A percentile compares a stretch with the other conserved stretches of the same genome.
phyloP scores from a whole-genome alignment of 2,888 invertebrate genomes.

The Merodon equestris region DNA sequence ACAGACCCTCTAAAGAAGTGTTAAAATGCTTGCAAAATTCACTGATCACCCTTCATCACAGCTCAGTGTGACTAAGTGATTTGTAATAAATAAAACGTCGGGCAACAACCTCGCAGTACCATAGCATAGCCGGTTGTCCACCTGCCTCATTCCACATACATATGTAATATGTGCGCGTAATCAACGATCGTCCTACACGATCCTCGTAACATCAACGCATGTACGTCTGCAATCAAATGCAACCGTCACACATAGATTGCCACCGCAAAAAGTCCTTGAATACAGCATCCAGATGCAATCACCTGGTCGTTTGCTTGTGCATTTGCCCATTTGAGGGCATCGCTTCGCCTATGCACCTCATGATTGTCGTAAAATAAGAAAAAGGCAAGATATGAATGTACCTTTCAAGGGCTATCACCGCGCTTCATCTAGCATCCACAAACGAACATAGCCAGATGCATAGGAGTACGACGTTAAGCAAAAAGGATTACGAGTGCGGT shows the following conservation, averaged over 20 bases:
- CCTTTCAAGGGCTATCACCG: background rate
- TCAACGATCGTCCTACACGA: too few relatives aligned
- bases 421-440: background rate
- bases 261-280: conserved; percentile 1
- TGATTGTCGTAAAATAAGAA: background rate
- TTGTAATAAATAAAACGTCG: too few relatives aligned
- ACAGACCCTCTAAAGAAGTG: too few relatives aligned
- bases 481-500: conserved; percentile 1
- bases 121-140: too few relatives aligned
- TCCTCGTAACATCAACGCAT: background rate
- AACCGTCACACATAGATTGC: too few relatives aligned
- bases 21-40: too few relatives aligned
- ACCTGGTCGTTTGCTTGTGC: background rate
- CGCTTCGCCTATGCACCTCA: background rate
- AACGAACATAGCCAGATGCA: background rate
- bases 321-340: conserved; percentile 6
- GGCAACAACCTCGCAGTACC: too few relatives aligned
- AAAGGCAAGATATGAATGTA: background rate
- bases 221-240: too few relatives aligned
- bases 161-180: too few relatives aligned
- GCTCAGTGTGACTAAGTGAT: too few relatives aligned
- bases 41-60: too few relatives aligned
- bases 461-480: background rate
- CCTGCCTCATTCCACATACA: too few relatives aligned
- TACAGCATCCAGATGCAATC: background rate